Percentiles rank a stretch among this genome's conserved stretches.
Evolutionary conservation across 1,140 invertebrate species (phyloP).

Genomic region (Delia radicum): DNA sequence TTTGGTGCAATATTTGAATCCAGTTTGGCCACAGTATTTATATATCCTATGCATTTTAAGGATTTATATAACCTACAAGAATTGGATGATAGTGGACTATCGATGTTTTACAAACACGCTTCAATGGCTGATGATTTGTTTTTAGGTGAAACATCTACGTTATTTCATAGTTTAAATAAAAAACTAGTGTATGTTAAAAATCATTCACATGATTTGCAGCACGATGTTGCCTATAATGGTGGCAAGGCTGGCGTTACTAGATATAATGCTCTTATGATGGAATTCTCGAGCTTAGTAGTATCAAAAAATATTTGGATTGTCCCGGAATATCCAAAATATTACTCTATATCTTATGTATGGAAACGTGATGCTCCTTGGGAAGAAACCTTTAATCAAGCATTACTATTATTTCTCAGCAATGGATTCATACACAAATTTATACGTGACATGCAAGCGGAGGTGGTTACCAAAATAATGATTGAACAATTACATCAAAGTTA

Average conservation of each 20-base stretch:
- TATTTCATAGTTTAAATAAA: constrained; percentile 36
- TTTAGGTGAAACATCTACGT: constrained; percentile 38
- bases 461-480: constrained; percentile 39
- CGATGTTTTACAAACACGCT: constrained; percentile 48
- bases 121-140: constrained; percentile 51
- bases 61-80: constrained; percentile 56
- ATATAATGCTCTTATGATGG: constrained; percentile 37
- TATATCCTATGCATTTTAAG: constrained; percentile 52
- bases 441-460: constrained; percentile 38
- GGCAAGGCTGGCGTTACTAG: constrained; percentile 41
- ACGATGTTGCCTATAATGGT: constrained; percentile 36
- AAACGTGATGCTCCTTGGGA: constrained; percentile 39
- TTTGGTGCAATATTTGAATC: constrained; percentile 54
- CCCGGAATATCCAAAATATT: constrained; percentile 50
- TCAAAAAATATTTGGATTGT: constrained; percentile 50
- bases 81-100: constrained; percentile 44
- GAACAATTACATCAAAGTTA: constrained; percentile 36
- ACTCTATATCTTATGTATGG: constrained; percentile 48
- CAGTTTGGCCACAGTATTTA: constrained; percentile 52
- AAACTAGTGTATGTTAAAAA: constrained; percentile 44
- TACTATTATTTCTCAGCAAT: constrained; percentile 35
- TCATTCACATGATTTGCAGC: constrained; percentile 37
- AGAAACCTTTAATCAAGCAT: constrained; percentile 36
- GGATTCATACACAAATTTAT: constrained; percentile 46
- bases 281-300: constrained; percentile 39